Evolutionary conservation across 2,888 invertebrate species (phyloP).

Genomic region (Aelia acuminata): DNA sequence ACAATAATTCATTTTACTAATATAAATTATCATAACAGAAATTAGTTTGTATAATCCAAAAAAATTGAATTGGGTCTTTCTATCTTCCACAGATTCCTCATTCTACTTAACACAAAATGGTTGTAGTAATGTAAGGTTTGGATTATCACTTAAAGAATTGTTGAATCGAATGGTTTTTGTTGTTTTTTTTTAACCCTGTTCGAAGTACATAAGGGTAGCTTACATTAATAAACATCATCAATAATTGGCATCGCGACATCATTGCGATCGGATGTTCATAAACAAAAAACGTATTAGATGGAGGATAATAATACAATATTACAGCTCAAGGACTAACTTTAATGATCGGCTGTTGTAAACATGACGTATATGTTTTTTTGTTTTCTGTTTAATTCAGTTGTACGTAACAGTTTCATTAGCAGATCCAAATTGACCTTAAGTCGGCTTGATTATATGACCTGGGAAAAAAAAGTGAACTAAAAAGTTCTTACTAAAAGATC

Average conservation of each 20-base stretch:
- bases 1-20: no score
- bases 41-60: no score
- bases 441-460: neutral
- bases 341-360: neutral
- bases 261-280: neutral
- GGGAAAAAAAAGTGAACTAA: neutral
- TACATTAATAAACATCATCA: neutral
- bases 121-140: no score
- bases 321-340: neutral
- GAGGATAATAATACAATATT: slow-evolving; percentile 9
- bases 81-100: no score
- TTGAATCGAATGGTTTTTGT: no score
- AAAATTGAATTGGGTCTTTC: no score
- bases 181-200: no score
- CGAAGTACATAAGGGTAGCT: neutral
- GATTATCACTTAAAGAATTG: no score
- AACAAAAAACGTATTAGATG: neutral
- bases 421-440: neutral
- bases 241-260: neutral
- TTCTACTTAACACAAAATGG: no score
- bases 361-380: neutral
- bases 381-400: neutral
- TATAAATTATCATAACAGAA: no score
- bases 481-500: neutral
- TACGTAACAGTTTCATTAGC: neutral